phyloP scores from a whole-genome alignment of 2,888 invertebrate species.

The Choreutis nemorana region DNA sequence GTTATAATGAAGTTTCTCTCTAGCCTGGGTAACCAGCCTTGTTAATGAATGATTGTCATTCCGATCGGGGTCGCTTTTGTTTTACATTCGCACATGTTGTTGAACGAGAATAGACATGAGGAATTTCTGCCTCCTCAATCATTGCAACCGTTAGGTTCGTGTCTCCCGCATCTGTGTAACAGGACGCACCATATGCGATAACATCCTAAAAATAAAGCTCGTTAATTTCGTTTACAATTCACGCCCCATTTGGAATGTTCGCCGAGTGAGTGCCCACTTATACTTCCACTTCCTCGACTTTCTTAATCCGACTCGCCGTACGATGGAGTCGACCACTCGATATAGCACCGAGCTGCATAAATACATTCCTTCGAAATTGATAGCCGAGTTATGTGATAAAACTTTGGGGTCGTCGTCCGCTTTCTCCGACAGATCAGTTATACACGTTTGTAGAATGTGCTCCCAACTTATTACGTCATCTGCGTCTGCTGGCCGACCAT shows the following conservation, averaged over 20 bases:
- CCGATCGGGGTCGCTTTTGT: too few relatives aligned
- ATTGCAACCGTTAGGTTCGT: slow-evolving; percentile 4
- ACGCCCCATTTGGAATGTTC: slow-evolving; percentile 32
- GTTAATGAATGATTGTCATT: too few relatives aligned
- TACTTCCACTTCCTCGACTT: slow-evolving; percentile 41
- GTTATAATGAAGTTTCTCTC: too few relatives aligned
- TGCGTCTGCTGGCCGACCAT: slow-evolving; percentile 16
- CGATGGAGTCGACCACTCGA: slow-evolving; percentile 22
- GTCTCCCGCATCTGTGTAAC: slow-evolving; percentile 8
- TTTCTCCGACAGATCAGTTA: slow-evolving; percentile 32
- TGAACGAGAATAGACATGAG: too few relatives aligned
- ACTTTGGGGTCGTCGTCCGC: slow-evolving; percentile 38
- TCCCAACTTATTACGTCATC: slow-evolving; percentile 46
- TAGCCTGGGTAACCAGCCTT: too few relatives aligned
- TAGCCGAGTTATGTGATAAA: slow-evolving; percentile 28
- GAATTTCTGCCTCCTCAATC: too few relatives aligned
- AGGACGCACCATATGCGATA: slow-evolving; percentile 7
- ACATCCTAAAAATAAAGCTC: slow-evolving; percentile 38
- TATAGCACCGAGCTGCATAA: slow-evolving; percentile 20
- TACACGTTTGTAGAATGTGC: slow-evolving; percentile 32
- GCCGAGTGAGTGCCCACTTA: slow-evolving; percentile 28
- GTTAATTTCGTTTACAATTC: slow-evolving; percentile 43
- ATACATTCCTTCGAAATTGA: slow-evolving; percentile 30
- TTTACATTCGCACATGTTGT: too few relatives aligned
- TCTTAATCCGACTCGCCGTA: slow-evolving; percentile 27